Conservation (phyloP, 2,113 vertebrate species). For the Anarrhichthys ocellatus region DNA sequence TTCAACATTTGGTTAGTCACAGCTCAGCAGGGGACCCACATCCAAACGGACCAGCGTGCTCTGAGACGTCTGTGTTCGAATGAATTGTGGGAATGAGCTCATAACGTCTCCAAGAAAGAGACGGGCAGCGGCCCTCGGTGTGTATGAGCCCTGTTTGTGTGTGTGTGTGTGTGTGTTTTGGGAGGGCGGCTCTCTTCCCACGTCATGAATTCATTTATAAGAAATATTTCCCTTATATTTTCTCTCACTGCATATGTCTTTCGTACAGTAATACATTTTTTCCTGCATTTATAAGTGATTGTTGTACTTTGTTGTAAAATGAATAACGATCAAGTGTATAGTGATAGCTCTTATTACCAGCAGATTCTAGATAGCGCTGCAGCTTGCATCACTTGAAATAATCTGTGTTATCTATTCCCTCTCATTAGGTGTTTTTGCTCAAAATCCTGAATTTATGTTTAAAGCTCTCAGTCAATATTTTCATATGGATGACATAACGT, state of each 20-base stretch:
- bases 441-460: too few species aligned
- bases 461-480: too few species aligned
- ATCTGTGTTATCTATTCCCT: too few species aligned
- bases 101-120: conserved; percentile 12
- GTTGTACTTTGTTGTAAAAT: neutral
- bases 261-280: too few species aligned
- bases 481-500: too few species aligned
- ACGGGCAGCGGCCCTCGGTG: neutral
- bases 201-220: conserved; percentile 22
- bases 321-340: neutral
- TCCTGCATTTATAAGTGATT: neutral
- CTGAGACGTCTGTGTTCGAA: neutral
- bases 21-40: conserved; percentile 35
- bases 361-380: neutral
- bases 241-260: neutral
- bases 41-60: conserved; percentile 12
- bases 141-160: neutral
- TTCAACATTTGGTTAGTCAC: conserved; percentile 46
- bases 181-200: neutral
- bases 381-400: too few species aligned
- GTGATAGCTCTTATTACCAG: neutral
- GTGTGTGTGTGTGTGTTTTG: neutral
- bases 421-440: too few species aligned
- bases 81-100: conserved; percentile 35
- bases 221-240: neutral